Percentiles rank a stretch among this genome's conserved stretches.
These are phyloP conservation scores for Calyptomena viridis DNA, from an alignment of 2,113 vertebrate genomes.

Conservation along the genomic window DNA sequence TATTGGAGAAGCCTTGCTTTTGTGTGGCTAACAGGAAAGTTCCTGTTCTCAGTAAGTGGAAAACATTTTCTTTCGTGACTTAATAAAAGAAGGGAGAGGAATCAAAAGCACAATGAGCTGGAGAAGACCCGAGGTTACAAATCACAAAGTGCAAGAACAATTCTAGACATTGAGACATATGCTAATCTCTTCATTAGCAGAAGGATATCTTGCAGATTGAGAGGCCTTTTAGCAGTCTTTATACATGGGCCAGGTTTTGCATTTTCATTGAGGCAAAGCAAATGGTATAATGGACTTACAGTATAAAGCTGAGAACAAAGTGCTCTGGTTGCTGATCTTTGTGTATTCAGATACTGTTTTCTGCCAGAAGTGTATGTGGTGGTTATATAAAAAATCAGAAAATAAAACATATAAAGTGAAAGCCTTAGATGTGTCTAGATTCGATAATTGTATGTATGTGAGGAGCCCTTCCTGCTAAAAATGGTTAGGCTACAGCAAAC, in stretches of 20 bases:
- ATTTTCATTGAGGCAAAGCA: neutral
- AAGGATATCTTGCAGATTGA: neutral
- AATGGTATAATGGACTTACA: neutral
- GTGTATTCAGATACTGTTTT: neutral
- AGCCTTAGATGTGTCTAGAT: neutral
- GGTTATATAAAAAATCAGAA: neutral
- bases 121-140: neutral
- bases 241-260: neutral
- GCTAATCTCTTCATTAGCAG: slow-evolving; percentile 23
- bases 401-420: neutral
- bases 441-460: neutral
- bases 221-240: neutral
- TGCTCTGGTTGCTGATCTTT: neutral
- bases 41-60: neutral
- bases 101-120: neutral
- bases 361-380: neutral
- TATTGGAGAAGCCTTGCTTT: neutral
- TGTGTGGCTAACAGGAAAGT: neutral
- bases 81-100: neutral
- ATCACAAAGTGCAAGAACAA: neutral
- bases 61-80: neutral
- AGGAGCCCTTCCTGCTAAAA: neutral
- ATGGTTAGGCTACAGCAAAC: neutral
- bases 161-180: slow-evolving; percentile 6
- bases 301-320: neutral